Percentiles rank a stretch among this genome's conserved stretches.
Evolutionary conservation across 2,113 vertebrate genomes (phyloP).

Genomic region (Pituophis catenifer): DNA sequence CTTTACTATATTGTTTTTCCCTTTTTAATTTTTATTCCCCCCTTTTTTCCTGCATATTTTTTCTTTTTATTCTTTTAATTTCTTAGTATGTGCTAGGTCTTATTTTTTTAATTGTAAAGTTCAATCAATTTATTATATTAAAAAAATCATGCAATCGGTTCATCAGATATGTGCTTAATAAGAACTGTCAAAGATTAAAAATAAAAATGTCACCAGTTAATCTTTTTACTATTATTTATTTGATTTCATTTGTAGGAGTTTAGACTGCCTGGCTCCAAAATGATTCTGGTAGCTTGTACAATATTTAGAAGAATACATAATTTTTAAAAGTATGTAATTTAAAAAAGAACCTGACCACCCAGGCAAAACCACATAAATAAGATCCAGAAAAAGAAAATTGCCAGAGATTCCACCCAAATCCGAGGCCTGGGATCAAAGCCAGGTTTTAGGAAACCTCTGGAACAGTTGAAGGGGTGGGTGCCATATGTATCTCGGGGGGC

Average conservation of each 20-base stretch:
- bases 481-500: background rate
- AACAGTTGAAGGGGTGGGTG: background rate
- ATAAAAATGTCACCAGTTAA: constrained; percentile 24
- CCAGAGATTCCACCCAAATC: background rate
- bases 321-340: background rate
- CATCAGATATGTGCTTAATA: constrained; percentile 44
- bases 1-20: background rate
- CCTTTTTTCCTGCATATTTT: background rate
- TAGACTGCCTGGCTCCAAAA: background rate
- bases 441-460: background rate
- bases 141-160: constrained; percentile 37
- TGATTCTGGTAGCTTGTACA: background rate
- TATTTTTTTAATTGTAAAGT: background rate
- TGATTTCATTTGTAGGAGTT: background rate
- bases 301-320: background rate
- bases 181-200: constrained; percentile 52
- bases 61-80: background rate
- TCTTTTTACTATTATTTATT: background rate
- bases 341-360: background rate
- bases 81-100: background rate
- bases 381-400: background rate
- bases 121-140: background rate
- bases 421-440: background rate
- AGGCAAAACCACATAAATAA: background rate
- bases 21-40: background rate